Percentiles rank a stretch among this genome's conserved stretches.
Evolutionary conservation across 1,140 invertebrate species (phyloP).

Genomic region (Gonioctena quinquepunctata): DNA sequence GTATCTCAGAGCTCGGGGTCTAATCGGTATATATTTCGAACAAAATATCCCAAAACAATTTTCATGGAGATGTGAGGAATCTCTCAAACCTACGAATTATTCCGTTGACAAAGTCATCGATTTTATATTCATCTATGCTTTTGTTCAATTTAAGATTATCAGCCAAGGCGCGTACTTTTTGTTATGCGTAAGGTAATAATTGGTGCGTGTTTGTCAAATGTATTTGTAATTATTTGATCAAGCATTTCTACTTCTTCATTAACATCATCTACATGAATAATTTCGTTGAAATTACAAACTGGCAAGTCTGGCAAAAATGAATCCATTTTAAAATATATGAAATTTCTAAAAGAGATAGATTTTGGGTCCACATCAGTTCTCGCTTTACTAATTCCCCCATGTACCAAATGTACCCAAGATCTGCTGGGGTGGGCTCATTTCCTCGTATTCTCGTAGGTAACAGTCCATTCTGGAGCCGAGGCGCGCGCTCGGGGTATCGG

Average conservation of each 20-base stretch:
- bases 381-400: background rate
- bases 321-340: background rate
- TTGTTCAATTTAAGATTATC: background rate
- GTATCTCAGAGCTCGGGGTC: too few species aligned
- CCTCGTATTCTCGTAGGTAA: too few species aligned
- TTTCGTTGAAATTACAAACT: background rate
- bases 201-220: background rate
- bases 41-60: too few species aligned
- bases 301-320: background rate
- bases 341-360: background rate
- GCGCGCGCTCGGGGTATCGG: too few species aligned
- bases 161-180: background rate
- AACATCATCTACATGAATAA: background rate
- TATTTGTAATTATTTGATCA: background rate
- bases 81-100: too few species aligned
- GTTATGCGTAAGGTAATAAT: background rate
- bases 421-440: too few species aligned
- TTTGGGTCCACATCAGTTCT: background rate
- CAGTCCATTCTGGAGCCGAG: too few species aligned
- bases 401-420: background rate
- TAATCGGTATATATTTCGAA: too few species aligned
- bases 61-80: too few species aligned
- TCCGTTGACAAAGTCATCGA: too few species aligned
- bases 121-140: too few species aligned
- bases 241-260: background rate